Percentiles rank a stretch among this genome's conserved stretches.
Conservation (phyloP, 2,797 vertebrate genomes). For the Discoglossus pictus region DNA sequence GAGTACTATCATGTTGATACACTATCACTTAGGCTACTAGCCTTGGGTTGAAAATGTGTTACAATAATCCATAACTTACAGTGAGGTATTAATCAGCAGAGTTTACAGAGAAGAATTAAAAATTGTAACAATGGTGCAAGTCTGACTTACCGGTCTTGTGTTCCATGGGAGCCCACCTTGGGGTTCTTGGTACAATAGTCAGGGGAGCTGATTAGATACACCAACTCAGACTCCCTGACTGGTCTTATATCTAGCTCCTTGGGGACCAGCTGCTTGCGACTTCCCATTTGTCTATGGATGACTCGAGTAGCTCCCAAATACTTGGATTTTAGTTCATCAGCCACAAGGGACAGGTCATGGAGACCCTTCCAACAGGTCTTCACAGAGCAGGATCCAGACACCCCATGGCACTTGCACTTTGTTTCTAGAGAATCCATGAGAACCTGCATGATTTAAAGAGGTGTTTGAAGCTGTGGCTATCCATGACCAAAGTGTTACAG, state of each 20-base stretch:
- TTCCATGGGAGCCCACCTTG: constrained; percentile 71
- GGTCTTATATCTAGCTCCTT: constrained; percentile 66
- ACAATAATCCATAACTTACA: too few relatives aligned
- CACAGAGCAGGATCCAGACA: constrained; percentile 77
- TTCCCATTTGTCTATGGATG: constrained; percentile 65
- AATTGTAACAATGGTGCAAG: too few relatives aligned
- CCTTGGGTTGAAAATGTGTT: too few relatives aligned
- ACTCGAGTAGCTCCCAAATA: constrained; percentile 74
- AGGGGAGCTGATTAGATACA: constrained; percentile 71
- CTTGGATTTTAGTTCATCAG: constrained; percentile 70
- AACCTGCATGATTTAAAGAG: constrained; percentile 56
- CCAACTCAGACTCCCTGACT: constrained; percentile 66
- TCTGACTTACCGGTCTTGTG: constrained; percentile 69
- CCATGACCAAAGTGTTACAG: too few relatives aligned
- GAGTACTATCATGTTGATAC: too few relatives aligned
- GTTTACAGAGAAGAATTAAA: too few relatives aligned
- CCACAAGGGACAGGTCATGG: constrained; percentile 62
- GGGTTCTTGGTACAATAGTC: constrained; percentile 69
- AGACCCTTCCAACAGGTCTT: constrained; percentile 79
- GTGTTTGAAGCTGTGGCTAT: too few relatives aligned
- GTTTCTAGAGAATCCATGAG: constrained; percentile 70
- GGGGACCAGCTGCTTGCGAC: constrained; percentile 68
- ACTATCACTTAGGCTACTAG: too few relatives aligned
- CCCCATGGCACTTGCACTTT: constrained; percentile 76
- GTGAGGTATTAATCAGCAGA: too few relatives aligned